Conservation (phyloP, 2,797 vertebrate species). For the Cossypha caffra region DNA sequence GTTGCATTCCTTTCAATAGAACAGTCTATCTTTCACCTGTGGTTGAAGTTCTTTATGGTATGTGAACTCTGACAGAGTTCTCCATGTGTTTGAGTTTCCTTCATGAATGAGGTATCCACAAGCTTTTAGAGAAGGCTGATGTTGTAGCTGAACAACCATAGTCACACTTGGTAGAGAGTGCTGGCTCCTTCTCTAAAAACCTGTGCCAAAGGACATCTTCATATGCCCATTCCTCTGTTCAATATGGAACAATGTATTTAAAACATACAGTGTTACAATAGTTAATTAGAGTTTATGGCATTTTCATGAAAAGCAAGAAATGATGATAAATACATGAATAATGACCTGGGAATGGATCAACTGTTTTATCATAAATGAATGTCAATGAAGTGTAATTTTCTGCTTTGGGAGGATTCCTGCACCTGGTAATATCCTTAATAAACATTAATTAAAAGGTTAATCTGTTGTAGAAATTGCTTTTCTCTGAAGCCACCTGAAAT, state of each 20-base stretch:
- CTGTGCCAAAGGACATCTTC: background rate
- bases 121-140: background rate
- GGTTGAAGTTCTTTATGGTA: background rate
- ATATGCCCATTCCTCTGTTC: background rate
- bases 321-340: constrained; percentile 55
- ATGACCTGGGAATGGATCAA: constrained; percentile 62
- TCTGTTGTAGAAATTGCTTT: constrained; percentile 83
- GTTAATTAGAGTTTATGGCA: constrained; percentile 13
- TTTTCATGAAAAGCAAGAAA: constrained; percentile 35
- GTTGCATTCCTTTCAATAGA: background rate
- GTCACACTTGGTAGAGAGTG: background rate
- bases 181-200: background rate
- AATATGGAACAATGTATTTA: background rate
- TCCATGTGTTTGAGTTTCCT: background rate
- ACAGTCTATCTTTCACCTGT: background rate
- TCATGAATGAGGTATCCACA: background rate
- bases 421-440: constrained; percentile 82
- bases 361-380: constrained; percentile 73
- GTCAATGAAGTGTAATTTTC: constrained; percentile 78
- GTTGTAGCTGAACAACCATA: background rate
- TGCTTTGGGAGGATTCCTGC: constrained; percentile 74
- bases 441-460: constrained; percentile 86
- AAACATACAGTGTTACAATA: background rate
- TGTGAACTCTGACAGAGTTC: background rate
- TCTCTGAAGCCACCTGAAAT: constrained; percentile 85